These are phyloP conservation scores for Cairina moschata DNA, from an alignment of 2,113 vertebrate genomes.

Conservation along the genomic window DNA sequence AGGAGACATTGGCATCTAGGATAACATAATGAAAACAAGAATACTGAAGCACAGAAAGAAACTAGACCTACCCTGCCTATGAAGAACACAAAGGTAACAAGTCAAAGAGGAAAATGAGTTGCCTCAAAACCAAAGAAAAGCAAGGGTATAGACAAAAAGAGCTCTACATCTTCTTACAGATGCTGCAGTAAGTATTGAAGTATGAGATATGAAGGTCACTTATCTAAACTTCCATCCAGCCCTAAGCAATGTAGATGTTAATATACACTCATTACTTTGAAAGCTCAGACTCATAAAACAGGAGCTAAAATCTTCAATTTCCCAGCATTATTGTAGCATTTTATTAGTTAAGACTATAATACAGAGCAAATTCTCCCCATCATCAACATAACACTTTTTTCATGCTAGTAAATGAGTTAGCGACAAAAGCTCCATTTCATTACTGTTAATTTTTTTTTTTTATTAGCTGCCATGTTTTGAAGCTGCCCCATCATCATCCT, in stretches of 20 bases:
- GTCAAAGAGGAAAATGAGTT: not conserved
- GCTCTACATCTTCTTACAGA: not conserved
- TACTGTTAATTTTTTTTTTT: not conserved
- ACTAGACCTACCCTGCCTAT: not conserved
- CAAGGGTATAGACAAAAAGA: not conserved
- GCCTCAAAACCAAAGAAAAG: not conserved
- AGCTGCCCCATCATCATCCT: not conserved
- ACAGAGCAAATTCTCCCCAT: not conserved
- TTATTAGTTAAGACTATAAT: constrained; percentile 13
- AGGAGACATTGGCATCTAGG: not conserved
- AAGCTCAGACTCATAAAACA: constrained; percentile 37
- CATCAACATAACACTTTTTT: not conserved
- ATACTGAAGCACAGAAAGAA: not conserved
- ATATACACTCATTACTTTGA: constrained; percentile 29
- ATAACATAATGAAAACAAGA: not conserved
- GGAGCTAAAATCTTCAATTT: constrained; percentile 33
- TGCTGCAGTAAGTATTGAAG: not conserved
- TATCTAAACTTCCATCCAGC: constrained; percentile 36
- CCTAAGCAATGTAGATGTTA: constrained; percentile 34
- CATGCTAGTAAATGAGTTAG: not conserved
- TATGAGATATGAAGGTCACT: constrained; percentile 40
- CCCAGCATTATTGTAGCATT: not conserved
- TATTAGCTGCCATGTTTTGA: not conserved
- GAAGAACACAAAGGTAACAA: not conserved
- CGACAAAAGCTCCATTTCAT: not conserved